Evolutionary conservation across 2,113 vertebrate species (phyloP).

Genomic region (Colaptes auratus): DNA sequence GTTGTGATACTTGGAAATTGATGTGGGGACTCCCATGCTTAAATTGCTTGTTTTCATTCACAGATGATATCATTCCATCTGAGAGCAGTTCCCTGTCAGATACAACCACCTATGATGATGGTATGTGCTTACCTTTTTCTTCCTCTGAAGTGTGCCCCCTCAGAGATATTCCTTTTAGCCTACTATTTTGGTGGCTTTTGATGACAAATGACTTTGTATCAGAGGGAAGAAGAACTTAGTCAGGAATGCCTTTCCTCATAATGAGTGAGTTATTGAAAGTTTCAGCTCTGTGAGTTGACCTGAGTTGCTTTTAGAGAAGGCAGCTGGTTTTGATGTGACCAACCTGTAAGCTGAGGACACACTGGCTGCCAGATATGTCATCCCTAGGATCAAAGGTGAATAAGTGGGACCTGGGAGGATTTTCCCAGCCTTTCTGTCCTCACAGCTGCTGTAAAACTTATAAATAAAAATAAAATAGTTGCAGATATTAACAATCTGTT

Average conservation of each 20-base stretch:
- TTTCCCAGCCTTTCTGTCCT: not conserved
- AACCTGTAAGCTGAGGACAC: not conserved
- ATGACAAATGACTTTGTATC: not conserved
- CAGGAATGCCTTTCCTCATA: not conserved
- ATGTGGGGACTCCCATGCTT: not conserved
- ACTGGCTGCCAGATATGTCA: not conserved
- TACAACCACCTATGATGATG: constrained; percentile 89
- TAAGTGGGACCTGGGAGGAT: not conserved
- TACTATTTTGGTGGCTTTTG: not conserved
- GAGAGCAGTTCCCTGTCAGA: constrained; percentile 94
- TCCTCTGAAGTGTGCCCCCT: not conserved
- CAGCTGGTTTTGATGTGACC: not conserved
- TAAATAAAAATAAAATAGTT: not conserved
- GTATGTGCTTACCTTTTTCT: constrained; percentile 73
- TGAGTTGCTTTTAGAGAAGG: not conserved
- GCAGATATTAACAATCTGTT: not conserved
- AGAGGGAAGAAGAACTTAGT: not conserved
- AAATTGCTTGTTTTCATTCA: constrained; percentile 45
- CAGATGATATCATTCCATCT: constrained; percentile 90
- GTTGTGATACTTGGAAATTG: not conserved
- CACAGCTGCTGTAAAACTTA: not conserved
- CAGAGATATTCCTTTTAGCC: not conserved
- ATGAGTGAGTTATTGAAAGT: not conserved
- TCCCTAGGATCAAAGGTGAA: not conserved
- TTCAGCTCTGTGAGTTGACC: not conserved